Conservation (phyloP, 2,113 vertebrate species). For the Hemibates koningsi region DNA sequence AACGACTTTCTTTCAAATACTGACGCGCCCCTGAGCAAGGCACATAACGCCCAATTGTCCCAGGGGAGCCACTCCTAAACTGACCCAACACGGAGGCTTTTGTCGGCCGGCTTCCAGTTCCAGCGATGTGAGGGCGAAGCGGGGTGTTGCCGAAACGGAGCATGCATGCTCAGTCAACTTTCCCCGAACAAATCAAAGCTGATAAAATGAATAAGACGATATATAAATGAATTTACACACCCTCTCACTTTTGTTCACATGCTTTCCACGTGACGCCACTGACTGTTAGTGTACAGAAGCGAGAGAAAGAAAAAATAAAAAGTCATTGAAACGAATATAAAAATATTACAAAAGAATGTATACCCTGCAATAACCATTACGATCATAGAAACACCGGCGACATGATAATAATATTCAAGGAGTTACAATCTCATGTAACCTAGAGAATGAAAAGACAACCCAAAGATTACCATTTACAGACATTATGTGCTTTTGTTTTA, state of each 20-base stretch:
- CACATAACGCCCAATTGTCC: not conserved
- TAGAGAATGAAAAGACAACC: conserved; percentile 54
- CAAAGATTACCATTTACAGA: conserved; percentile 67
- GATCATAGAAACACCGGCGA: conserved; percentile 68
- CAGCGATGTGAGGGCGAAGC: not conserved
- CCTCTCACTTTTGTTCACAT: conserved; percentile 49
- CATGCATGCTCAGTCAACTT: conserved; percentile 18
- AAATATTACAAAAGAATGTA: conserved; percentile 46
- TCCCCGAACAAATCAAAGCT: not conserved
- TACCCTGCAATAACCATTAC: conserved; percentile 66
- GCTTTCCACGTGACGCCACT: conserved; percentile 55
- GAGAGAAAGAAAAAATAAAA: not conserved
- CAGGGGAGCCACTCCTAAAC: not conserved
- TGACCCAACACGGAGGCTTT: not conserved
- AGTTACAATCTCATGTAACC: conserved; percentile 58
- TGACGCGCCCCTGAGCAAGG: not conserved
- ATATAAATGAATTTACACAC: not conserved
- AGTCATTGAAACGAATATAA: conserved; percentile 4
- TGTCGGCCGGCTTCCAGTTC: not conserved
- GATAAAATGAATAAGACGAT: not conserved
- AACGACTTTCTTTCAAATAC: not conserved
- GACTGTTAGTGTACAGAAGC: conserved; percentile 48
- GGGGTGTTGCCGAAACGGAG: not conserved
- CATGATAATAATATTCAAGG: conserved; percentile 54
- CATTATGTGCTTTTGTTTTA: conserved; percentile 58